Conservation (phyloP, 2,113 vertebrate genomes). For the Macrotis lagotis region DNA sequence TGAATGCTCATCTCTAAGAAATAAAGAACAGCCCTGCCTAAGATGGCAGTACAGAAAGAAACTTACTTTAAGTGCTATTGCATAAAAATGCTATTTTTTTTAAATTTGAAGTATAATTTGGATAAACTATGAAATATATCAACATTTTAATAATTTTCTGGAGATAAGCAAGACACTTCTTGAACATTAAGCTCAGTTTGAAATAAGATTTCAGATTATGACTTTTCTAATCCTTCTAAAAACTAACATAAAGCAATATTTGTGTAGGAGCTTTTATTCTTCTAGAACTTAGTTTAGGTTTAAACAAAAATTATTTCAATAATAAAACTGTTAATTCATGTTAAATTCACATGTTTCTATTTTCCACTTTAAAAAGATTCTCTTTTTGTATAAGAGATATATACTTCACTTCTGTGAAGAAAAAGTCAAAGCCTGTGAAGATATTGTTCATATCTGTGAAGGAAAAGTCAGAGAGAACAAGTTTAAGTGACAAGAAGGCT, state of each 20-base stretch:
- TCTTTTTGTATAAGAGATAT: no score
- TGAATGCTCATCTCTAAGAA: constrained; percentile 36
- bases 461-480: no score
- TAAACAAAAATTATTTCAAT: constrained; percentile 26
- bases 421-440: no score
- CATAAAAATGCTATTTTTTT: background rate
- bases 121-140: background rate
- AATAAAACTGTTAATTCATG: background rate
- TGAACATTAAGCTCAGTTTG: background rate
- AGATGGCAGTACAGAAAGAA: background rate
- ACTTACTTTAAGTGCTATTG: background rate
- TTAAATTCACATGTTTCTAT: background rate
- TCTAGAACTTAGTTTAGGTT: background rate
- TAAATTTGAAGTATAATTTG: constrained; percentile 18
- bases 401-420: no score
- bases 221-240: constrained; percentile 1
- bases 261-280: background rate
- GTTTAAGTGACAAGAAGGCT: no score
- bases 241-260: constrained; percentile 13
- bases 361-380: background rate
- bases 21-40: constrained; percentile 28
- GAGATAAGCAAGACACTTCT: background rate
- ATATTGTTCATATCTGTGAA: no score
- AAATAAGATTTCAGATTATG: background rate
- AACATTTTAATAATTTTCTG: background rate